Conservation (phyloP, 1,140 invertebrate genomes). For the Drosophila setifemur region DNA sequence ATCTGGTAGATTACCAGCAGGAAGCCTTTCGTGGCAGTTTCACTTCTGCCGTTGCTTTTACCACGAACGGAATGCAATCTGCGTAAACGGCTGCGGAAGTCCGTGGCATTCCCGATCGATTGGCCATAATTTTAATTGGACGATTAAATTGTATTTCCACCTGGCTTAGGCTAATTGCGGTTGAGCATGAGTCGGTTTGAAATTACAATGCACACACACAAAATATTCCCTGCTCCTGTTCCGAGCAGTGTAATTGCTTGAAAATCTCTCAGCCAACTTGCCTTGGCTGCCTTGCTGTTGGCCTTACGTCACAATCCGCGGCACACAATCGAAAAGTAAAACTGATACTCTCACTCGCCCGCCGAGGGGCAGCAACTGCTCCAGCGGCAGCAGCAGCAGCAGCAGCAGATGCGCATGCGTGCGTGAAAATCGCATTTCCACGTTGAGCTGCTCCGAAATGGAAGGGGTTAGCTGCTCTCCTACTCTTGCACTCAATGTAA, state of each 20-base stretch:
- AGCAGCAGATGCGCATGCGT: constrained; percentile 63
- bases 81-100: constrained; percentile 61
- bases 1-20: no score
- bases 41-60: constrained; percentile 29
- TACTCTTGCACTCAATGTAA: constrained; percentile 24
- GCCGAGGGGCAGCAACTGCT: constrained; percentile 1
- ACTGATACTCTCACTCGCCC: constrained; percentile 61
- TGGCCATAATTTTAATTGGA: constrained; percentile 25
- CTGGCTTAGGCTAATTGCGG: constrained; percentile 45
- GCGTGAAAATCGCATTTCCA: constrained; percentile 71
- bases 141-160: constrained; percentile 44
- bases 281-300: constrained; percentile 11
- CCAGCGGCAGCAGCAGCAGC: no score
- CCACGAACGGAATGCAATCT: constrained; percentile 31
- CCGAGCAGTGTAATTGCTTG: constrained; percentile 6
- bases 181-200: constrained; percentile 31
- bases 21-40: constrained; percentile 19
- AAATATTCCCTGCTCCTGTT: constrained; percentile 12
- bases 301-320: constrained; percentile 48
- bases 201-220: constrained; percentile 31
- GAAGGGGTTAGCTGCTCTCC: background rate
- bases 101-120: constrained; percentile 31
- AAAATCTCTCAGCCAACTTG: constrained; percentile 32
- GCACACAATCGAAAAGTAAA: constrained; percentile 58
- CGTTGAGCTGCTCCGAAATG: constrained; percentile 4